Conservation (phyloP, 2,113 vertebrate genomes). For the Condylura cristata region DNA sequence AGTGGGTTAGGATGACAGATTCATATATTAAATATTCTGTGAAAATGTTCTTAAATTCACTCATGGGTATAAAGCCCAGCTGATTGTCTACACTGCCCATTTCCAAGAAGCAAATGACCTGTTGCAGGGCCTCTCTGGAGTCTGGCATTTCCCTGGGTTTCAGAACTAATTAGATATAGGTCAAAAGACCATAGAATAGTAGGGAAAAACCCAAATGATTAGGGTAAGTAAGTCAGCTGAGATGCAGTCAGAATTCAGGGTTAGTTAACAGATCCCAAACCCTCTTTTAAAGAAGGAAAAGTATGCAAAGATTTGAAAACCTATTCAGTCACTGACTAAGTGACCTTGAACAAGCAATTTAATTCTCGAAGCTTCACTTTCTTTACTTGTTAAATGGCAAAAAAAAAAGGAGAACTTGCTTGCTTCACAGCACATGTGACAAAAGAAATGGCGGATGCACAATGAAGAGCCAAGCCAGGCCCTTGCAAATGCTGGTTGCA, state of each 20-base stretch:
- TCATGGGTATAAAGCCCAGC: background rate
- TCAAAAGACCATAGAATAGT: conserved; percentile 36
- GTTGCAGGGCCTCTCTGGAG: background rate
- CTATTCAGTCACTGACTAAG: background rate
- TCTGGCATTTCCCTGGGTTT: background rate
- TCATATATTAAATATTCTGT: background rate
- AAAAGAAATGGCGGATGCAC: background rate
- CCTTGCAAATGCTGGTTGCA: background rate
- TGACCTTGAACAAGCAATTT: background rate
- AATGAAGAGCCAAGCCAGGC: background rate
- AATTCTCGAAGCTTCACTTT: background rate
- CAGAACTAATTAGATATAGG: background rate
- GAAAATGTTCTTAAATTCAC: background rate
- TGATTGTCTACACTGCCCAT: background rate
- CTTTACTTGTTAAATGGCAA: background rate
- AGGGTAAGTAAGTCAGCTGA: background rate
- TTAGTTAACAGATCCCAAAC: background rate
- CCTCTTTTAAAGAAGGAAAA: background rate
- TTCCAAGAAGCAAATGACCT: background rate
- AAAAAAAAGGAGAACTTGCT: background rate
- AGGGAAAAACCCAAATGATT: background rate
- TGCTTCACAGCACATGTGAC: background rate
- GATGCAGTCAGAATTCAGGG: background rate
- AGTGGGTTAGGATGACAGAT: background rate
- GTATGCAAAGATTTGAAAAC: background rate